A percentile compares a stretch with the other conserved stretches of the same genome.
These are phyloP conservation scores for Eueremaeus valkanovi DNA, from an alignment of 2,888 invertebrate genomes.

Conservation along the genomic window DNA sequence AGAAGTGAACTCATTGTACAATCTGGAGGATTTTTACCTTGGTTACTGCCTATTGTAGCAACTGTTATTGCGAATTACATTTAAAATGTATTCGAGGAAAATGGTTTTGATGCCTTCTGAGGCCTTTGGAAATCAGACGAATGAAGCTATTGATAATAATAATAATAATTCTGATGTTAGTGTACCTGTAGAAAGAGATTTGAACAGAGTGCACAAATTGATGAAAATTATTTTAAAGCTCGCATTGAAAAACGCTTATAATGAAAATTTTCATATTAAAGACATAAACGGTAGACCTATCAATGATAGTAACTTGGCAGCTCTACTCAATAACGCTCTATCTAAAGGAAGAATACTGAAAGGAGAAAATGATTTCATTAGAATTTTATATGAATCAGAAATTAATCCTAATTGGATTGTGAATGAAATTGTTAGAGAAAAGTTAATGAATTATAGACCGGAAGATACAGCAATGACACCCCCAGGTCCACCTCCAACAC, in stretches of 20 bases:
- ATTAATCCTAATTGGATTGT: not conserved
- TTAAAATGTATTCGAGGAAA: not conserved
- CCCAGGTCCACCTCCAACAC: too few species aligned
- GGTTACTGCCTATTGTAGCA: not conserved
- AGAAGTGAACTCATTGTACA: not conserved
- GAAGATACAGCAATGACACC: too few species aligned
- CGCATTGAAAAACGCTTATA: not conserved
- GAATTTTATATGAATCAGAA: not conserved
- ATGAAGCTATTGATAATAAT: too few species aligned
- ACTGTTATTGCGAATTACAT: too few species aligned
- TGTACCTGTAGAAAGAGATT: not conserved
- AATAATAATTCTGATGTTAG: not conserved
- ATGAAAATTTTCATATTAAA: not conserved
- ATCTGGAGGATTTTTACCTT: not conserved
- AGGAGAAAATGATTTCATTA: not conserved
- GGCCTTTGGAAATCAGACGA: not conserved
- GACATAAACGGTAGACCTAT: not conserved
- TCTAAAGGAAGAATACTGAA: not conserved
- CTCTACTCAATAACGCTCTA: not conserved
- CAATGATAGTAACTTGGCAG: not conserved
- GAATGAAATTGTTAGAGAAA: not conserved
- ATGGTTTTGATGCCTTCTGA: not conserved
- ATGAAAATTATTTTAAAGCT: not conserved
- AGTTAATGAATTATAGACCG: too few species aligned
- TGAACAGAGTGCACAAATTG: not conserved